Evolutionary conservation across 92 coral and sea anemone genomes (phyloP), one percentile per base, ranked within the genome.

Genomic region (Porites evermanni): DNA sequence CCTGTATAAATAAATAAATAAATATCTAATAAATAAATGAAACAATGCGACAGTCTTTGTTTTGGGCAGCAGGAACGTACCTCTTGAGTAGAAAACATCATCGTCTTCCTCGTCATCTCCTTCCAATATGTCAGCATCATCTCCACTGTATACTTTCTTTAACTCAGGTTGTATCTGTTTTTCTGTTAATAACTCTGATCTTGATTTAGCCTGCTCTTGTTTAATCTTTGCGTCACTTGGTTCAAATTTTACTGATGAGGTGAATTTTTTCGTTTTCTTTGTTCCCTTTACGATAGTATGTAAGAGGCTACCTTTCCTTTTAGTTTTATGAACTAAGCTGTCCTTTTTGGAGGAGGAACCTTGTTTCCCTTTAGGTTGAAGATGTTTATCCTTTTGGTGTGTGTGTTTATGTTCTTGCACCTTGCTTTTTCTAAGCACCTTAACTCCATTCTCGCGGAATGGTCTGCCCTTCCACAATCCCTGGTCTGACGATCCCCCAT

Each of bases 101-200:
- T 83, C 80, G 20, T 61, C 86, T 17, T 83, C 87, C 10, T 73
- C 80, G 11, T 83, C 87, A 53, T 83, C 87, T 50, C 87, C 87
- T 74, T 83, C 87, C 16, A 83, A 53, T 14, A 74, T 23, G 52
- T 83, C 80, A 20, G 80, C 87, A 16, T 64, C 73, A 63, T 83
- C 74, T 24, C 66, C 60, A 21, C 54, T 51, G 87, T 83, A 83
- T 12, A 54, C 50, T 23, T 53, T 60, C 4, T 64, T 59, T 19
- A 64, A 13, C 19, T 64, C 59, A 59, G 87, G 80, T 64, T 64
- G 74, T 14, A 74, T 54, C 53, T 73, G 79, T 4, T 53, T 64
- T 83, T 64, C 70, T 51, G 74, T 74, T 1, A 73, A 44, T 5
- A 65, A 51, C 74, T 59, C 74, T 32, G 87, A 72, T 29, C 87